Evolutionary conservation across 1,140 invertebrate genomes (phyloP).

Genomic region (Bombus confusus): DNA sequence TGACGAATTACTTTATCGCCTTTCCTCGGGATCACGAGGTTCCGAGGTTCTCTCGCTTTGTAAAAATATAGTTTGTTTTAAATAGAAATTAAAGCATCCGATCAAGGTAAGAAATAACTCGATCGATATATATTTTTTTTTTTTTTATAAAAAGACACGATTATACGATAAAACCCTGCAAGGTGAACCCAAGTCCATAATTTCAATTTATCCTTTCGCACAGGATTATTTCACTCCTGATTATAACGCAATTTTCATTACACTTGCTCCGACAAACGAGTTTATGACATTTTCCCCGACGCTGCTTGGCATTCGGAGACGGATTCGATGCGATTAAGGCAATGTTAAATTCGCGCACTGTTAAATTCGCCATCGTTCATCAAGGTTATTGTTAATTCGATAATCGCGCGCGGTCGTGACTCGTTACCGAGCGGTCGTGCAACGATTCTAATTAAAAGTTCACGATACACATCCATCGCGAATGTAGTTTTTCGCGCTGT

Average conservation of each 20-base stretch:
- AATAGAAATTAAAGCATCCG: too few relatives aligned
- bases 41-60: too few relatives aligned
- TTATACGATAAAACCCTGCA: not conserved
- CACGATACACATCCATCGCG: not conserved
- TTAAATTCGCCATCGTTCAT: slow-evolving; percentile 33
- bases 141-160: not conserved
- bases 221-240: not conserved
- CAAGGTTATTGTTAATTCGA: slow-evolving; percentile 24
- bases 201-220: not conserved
- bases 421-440: slow-evolving; percentile 2
- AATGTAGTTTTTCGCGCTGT: not conserved
- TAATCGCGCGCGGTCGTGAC: slow-evolving; percentile 25
- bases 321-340: slow-evolving; percentile 9
- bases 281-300: not conserved
- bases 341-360: slow-evolving; percentile 4
- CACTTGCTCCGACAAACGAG: not conserved
- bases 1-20: too few relatives aligned
- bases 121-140: too few relatives aligned
- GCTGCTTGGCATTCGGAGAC: not conserved
- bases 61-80: too few relatives aligned
- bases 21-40: too few relatives aligned
- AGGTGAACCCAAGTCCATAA: not conserved
- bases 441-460: slow-evolving; percentile 29
- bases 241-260: not conserved
- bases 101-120: too few relatives aligned